These are phyloP conservation scores for fruit fly (Drosophila melanogaster) DNA, from an alignment of 1,140 invertebrate genomes.

Conservation along the genomic window DNA sequence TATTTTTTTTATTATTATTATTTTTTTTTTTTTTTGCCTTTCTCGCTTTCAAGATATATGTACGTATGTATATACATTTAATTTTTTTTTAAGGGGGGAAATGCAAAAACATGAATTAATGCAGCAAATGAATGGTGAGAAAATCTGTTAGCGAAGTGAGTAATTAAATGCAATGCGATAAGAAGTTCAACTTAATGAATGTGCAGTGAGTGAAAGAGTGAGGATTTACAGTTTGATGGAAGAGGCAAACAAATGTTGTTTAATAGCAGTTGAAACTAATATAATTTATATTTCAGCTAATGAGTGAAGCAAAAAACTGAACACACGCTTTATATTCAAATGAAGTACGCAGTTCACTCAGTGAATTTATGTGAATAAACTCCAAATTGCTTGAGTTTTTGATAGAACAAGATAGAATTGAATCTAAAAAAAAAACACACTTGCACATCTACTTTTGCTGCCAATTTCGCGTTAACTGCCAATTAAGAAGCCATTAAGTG, in stretches of 20 bases:
- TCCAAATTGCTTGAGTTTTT: background rate
- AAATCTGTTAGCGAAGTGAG: slow-evolving; percentile 6
- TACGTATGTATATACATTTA: too few relatives aligned
- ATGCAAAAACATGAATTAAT: slow-evolving; percentile 12
- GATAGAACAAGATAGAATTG: background rate
- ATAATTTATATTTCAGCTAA: background rate
- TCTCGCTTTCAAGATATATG: slow-evolving; percentile 8
- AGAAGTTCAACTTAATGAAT: slow-evolving; percentile 28
- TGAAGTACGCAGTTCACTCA: background rate
- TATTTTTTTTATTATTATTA: background rate
- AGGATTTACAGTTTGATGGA: background rate
- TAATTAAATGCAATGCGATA: slow-evolving; percentile 43
- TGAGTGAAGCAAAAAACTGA: background rate
- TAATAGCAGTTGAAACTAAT: background rate
- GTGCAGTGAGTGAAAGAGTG: slow-evolving; percentile 2
- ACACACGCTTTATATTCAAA: background rate
- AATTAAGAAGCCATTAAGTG: slow-evolving; percentile 26
- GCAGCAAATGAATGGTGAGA: slow-evolving; percentile 32
- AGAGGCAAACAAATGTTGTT: background rate
- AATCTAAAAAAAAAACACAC: background rate
- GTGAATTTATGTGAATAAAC: background rate
- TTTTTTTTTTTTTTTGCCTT: background rate
- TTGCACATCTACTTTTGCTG: background rate
- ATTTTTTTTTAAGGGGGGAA: slow-evolving; percentile 2
- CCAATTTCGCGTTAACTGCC: slow-evolving; percentile 4